Percentiles rank a stretch among this genome's conserved stretches.
Conservation (phyloP, 2,113 vertebrate genomes). For the Grallaria varia region DNA sequence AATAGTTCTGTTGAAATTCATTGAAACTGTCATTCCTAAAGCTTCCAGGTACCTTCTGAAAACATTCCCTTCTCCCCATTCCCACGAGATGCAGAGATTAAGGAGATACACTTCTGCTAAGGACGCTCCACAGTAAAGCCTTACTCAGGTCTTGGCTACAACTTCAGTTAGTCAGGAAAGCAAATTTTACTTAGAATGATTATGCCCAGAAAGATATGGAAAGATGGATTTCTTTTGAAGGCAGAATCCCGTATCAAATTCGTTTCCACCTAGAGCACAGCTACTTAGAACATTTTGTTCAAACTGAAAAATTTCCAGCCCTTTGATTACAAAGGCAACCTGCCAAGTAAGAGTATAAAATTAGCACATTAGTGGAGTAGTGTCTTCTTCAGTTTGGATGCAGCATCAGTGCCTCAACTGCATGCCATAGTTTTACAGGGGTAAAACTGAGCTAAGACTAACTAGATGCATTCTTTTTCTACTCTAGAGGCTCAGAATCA, state of each 20-base stretch:
- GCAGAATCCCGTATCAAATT: slow-evolving; percentile 36
- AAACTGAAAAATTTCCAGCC: slow-evolving; percentile 65
- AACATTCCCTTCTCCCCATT: background rate
- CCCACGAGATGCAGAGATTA: background rate
- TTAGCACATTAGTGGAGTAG: slow-evolving; percentile 64
- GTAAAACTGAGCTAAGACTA: background rate
- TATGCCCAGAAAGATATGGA: background rate
- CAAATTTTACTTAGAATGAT: background rate
- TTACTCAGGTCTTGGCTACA: background rate
- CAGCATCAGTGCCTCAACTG: slow-evolving; percentile 17
- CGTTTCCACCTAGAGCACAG: slow-evolving; percentile 47
- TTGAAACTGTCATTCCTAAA: background rate
- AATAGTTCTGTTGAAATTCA: background rate
- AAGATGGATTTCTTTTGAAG: slow-evolving; percentile 37
- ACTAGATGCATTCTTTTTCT: background rate
- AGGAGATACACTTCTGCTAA: background rate
- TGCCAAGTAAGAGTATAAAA: slow-evolving; percentile 62
- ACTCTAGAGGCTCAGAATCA: background rate
- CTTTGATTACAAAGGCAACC: slow-evolving; percentile 67
- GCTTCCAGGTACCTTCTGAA: slow-evolving; percentile 17
- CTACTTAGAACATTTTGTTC: slow-evolving; percentile 68
- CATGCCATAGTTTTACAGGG: background rate
- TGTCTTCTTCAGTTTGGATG: slow-evolving; percentile 51
- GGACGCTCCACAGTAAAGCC: background rate
- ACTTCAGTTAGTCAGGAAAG: background rate